Base-by-base conservation (phyloP, 2,797 vertebrate species). In the Sebastiscus albofasciatus region DNA sequence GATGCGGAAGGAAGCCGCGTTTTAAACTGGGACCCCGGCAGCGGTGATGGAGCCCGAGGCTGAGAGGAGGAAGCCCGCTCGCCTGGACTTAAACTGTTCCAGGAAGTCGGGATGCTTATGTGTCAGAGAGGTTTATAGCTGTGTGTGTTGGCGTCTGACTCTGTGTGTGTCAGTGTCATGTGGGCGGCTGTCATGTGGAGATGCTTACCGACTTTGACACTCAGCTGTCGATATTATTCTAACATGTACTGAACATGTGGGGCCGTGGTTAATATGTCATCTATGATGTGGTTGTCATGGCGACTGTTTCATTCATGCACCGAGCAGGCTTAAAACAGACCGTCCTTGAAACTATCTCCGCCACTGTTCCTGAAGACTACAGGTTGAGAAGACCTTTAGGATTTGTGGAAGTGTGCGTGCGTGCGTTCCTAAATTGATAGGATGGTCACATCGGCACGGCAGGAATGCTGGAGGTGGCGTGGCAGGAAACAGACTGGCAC, bases 401-500 rank as follows among this genome's bases (percentile, higher is more conserved):
- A 70, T 55, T 13, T 7, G 12, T 58, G 18, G 26, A 42, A 67
- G 66, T 54, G 69, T 66, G 75, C 16, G 67, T 36, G 58, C 3
- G 42, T 11, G 14, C 8, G 42, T 59, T 79, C 24, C 16, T 31
- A 46, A 61, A 64, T 52, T 24, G 26, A 72, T n/a, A 42, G 26
- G 55, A 55, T 36, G 39, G 61, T 18, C 58, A 34, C 8, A 39
- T 29, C 74, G 78, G 58, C 42, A 20, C n/a, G 29, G 9, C 72
- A 54, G 71, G 78, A 81, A 85, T 76, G 79, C 60, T 22, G 66
- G 79, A 78, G 75, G 72, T 64, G 42, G 73, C n/a, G 61, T 60
- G 62, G 54, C 82, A 78, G 79, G 72, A 89, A 86, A 72, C 64
- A 55, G 66, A n/a, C 67, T 39, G 72, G 29, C 79, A 65, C 49